Base-by-base conservation (phyloP, 2,797 vertebrate genomes). In the Hypotaenidia philippensis region DNA sequence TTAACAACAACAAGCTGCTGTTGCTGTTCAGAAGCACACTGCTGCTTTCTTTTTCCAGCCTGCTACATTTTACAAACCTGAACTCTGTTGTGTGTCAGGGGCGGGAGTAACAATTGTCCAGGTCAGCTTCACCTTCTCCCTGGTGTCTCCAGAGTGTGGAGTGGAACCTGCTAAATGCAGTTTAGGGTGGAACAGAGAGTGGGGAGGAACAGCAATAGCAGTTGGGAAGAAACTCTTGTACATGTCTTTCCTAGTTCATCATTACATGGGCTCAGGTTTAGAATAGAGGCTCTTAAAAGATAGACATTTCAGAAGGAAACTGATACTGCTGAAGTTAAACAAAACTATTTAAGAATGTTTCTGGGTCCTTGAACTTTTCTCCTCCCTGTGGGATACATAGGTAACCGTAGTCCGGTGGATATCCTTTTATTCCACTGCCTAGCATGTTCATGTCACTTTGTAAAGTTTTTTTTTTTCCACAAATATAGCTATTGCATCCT, bases 321-420 rank as follows among this genome's bases (percentile, higher is more conserved):
- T 31, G 44, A 70, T 63, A 70, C 45, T 60, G 32, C 61, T 71
- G 25, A 89, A 83, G 45, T 75, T 66, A 70, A 87, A 34, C 63
- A 61, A 13, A 90, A 72, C 10, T 66, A 64, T 83, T 74, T 75
- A 85, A 52, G 93, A 83, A 55, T 53, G 40, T 74, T 89, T 93
- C 76, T 92, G 56, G 23, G 29, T 92, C 53, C 61, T 66, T 74
- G 56, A 87, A 87, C 32, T 95, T 96, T 66, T 78, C 32, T 83
- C 36, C 29, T 70, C 16, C 32, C 23, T 53, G 12, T 70, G 26
- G 49, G 23, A 77, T 77, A 74, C 36, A 27, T 32, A 57, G 19
- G n/a, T 80, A 77, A 53, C 52, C 13, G 9, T 27, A 77, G 49
- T 56, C 49, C 53, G 26, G 38, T 87, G 59, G 65, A 27, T 69